Base-by-base conservation (phyloP, 2,888 invertebrate genomes). In the Sinotaia quadrata region DNA sequence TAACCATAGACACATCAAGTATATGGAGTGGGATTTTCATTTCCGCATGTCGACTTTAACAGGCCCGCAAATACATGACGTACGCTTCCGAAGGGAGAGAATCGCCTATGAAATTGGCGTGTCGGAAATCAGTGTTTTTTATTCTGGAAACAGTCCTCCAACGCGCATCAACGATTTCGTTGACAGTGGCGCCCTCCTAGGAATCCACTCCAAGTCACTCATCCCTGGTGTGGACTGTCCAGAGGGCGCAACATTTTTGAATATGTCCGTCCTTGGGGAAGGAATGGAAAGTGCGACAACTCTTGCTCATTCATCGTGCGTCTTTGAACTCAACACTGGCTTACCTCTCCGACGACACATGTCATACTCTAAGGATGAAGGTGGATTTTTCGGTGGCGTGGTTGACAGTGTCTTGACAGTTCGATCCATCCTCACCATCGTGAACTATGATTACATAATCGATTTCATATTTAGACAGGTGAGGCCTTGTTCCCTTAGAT, bases 141-240 rank as follows among this genome's bases (percentile, higher is more conserved):
- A 84, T 67, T 78, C 82, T 0, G 85, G 81, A 0, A 51, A 73
- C 31, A 76, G 75, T 31, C 81, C 84, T 4, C 71, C 69, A 7
- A 60, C 71, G 15, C 59, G 71, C 27, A 72, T 78, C 49, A 73
- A 81, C 0, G 62, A 66, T 37, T 84, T 76, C 49, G 71, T 81
- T 2, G 83, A 85, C 62, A 80, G 81, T 41, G 71, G 75, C 21
- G 75, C 72, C 5, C 33, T 81, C 57, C 15, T 24, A 34, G 62
- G 62, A 4, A 63, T 36, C 2, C 63, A 63, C 4, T 63, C 63
- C 37, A 54, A 37, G 18, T 41, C 54, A 10, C 75, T 85, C 33
- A 72, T 81, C 18, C 76, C 81, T 0, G 85, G 85, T 0, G 75
- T 78, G 5, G 85, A 85, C 62, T 85, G 85, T 67, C 85, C 85